A percentile compares a stretch with the other conserved stretches of the same genome.
Conservation (phyloP, 2,888 invertebrate species). For the Callinectes sapidus region DNA sequence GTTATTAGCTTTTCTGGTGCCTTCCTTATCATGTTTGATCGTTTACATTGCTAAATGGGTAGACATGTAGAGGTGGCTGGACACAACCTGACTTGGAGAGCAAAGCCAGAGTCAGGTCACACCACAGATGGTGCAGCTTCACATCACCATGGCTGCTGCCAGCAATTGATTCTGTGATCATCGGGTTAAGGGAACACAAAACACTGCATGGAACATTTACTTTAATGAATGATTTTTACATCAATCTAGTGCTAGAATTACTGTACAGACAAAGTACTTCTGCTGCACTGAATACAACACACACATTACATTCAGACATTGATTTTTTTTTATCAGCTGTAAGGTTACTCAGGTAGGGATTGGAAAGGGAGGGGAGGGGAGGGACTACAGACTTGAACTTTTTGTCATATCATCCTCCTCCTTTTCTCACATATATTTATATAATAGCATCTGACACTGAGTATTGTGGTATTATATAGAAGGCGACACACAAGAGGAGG, state of each 20-base stretch:
- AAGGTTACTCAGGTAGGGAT: not conserved
- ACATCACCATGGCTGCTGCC: not conserved
- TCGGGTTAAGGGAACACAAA: not conserved
- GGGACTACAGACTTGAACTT: slow-evolving; percentile 15
- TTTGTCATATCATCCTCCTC: slow-evolving; percentile 1
- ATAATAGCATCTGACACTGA: slow-evolving; percentile 26
- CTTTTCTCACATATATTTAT: slow-evolving; percentile 18
- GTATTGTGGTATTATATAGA: slow-evolving; percentile 35
- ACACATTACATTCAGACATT: slow-evolving; percentile 37
- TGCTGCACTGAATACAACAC: slow-evolving; percentile 37
- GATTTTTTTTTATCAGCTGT: slow-evolving; percentile 15
- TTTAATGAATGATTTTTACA: slow-evolving; percentile 35
- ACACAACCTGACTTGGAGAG: too few relatives aligned
- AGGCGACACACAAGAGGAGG: slow-evolving; percentile 29
- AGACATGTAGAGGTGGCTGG: too few relatives aligned
- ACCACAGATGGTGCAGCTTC: too few relatives aligned
- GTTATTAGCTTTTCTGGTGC: too few relatives aligned
- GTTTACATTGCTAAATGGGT: too few relatives aligned
- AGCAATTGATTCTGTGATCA: not conserved
- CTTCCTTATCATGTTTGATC: too few relatives aligned
- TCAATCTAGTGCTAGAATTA: slow-evolving; percentile 32
- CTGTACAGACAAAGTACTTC: slow-evolving; percentile 36
- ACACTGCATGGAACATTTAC: slow-evolving; percentile 12
- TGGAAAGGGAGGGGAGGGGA: not conserved
- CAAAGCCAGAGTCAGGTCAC: too few relatives aligned